Base-by-base conservation (phyloP, 1,140 invertebrate species). In the Pachyrhynchus sulphureomaculatus region DNA sequence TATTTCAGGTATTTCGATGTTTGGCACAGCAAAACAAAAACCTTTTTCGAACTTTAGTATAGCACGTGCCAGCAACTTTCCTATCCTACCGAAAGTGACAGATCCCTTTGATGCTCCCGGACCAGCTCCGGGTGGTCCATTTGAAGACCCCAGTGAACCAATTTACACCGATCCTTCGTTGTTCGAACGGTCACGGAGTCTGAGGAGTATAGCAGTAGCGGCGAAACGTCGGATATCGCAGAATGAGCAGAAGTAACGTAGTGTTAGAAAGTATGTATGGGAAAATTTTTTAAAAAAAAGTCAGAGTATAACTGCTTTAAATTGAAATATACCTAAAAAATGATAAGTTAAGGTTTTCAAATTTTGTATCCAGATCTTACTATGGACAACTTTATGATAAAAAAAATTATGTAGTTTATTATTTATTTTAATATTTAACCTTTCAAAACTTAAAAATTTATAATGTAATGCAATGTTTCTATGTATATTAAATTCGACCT, bases 111-210 rank as follows among this genome's bases (percentile, higher is more conserved):
- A 75, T 13, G 68, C 65, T 34, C 68, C 67, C 0, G 52, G 62
- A 24, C 49, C 69, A n/a, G 67, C 68, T 68, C 66, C 71, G 10
- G 69, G 69, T 15, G 81, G 67, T 60, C 78, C 64, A 18, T 90
- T 89, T 64, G 86, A 89, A 67, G 92, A 95, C 75, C 91, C 91
- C 8, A 94, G 91, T 70, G 93, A 95, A 75, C 92, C 92, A 1
- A 95, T 95, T 63, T 95, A 95, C 75, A 95, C 92, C 0, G 92
- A 95, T 77, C 92, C 92, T 0, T 93, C 92, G 1, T 78, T 95
- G 8, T 95, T 95, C 70, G 92, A 95, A 78, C 82, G 91, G 69
- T 87, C 89, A 41, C 75, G 89, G 67, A 83, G 83, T 64, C 75
- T 87, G 64, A 74, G 86, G 65, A 76, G 81, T 78, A 70, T 82